Evolutionary conservation across 2,113 vertebrate species (phyloP).

Genomic region (Toxostoma redivivum): DNA sequence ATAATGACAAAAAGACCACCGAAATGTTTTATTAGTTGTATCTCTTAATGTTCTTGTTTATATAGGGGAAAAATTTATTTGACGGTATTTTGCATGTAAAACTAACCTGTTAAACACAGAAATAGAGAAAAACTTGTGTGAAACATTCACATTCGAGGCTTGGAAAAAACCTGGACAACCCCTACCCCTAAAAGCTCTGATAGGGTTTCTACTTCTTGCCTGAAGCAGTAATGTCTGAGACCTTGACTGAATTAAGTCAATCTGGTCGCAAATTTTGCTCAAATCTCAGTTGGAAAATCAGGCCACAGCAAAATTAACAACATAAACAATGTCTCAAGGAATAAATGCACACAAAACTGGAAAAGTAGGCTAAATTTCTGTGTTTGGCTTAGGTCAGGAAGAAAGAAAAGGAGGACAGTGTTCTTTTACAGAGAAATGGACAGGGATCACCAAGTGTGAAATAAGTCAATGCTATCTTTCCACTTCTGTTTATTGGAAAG

Average conservation of each 20-base stretch:
- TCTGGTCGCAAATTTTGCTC: neutral
- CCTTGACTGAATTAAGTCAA: neutral
- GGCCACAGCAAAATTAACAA: neutral
- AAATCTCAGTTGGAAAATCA: neutral
- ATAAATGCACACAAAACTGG: neutral
- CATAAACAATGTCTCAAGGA: neutral
- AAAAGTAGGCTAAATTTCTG: neutral
- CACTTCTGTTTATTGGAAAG: neutral
- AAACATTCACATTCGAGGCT: neutral
- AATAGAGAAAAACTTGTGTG: neutral
- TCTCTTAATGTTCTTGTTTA: neutral
- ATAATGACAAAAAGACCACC: neutral
- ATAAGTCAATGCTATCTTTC: neutral
- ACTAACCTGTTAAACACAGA: neutral
- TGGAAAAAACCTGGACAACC: neutral
- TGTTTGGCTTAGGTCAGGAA: neutral
- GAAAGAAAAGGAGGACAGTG: neutral
- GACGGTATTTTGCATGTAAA: neutral
- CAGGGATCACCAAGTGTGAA: neutral
- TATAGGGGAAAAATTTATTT: neutral
- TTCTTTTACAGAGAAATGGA: neutral
- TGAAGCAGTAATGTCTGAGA: neutral
- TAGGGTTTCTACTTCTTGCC: neutral
- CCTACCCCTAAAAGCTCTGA: neutral
- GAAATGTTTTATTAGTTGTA: neutral